Evolutionary conservation across 2,113 vertebrate species (phyloP).

Genomic region (Dipodomys ordii): DNA sequence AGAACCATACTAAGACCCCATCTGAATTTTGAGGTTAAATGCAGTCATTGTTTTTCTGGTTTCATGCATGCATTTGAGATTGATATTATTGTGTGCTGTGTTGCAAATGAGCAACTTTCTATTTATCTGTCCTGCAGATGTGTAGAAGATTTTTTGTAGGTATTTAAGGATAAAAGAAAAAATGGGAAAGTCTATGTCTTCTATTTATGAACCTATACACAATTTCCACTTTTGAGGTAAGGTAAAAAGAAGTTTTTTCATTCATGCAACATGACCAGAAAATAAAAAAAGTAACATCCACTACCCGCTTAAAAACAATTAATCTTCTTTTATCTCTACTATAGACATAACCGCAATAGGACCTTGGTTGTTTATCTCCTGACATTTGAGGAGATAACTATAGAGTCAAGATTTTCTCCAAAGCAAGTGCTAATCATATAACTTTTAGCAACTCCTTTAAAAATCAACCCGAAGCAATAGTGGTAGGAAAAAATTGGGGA

Average conservation of each 20-base stretch:
- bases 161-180: slow-evolving; percentile 61
- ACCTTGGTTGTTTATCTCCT: slow-evolving; percentile 40
- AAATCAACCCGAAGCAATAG: not conserved
- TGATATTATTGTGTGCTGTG: not conserved
- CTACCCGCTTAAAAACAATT: not conserved
- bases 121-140: not conserved
- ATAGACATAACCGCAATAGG: not conserved
- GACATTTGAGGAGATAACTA: not conserved
- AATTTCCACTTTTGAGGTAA: slow-evolving; percentile 64
- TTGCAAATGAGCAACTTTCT: slow-evolving; percentile 12
- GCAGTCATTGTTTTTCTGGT: slow-evolving; percentile 11
- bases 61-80: not conserved
- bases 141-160: slow-evolving; percentile 24
- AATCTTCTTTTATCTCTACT: slow-evolving; percentile 51
- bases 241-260: slow-evolving; percentile 61
- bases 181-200: slow-evolving; percentile 43
- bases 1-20: not conserved
- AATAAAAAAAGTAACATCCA: slow-evolving; percentile 44
- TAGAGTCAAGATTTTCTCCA: slow-evolving; percentile 29
- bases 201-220: slow-evolving; percentile 23
- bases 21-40: not conserved
- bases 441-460: slow-evolving; percentile 3
- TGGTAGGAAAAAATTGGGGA: not conserved
- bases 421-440: slow-evolving; percentile 21
- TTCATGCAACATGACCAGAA: not conserved